Base-by-base conservation (phyloP, 2,797 vertebrate genomes). In the Cichlasoma orientale region DNA sequence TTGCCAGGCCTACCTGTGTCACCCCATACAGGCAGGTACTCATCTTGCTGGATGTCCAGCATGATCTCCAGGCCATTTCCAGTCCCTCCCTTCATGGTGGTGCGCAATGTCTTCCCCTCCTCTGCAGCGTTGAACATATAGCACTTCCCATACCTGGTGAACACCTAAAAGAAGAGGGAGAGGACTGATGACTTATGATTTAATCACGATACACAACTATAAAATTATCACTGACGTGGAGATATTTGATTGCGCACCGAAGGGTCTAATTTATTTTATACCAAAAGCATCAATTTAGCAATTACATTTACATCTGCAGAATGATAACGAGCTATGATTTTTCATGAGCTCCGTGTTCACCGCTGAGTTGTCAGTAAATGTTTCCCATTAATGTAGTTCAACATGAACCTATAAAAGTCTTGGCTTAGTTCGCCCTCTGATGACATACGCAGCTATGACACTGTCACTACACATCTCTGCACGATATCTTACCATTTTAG, bases 31-130 rank as follows among this genome's bases (percentile, higher is more conserved):
- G 98, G 98, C 82, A 99, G 95, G 92, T 99, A 99, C 86, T 99
- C 98, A 59, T 99, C 98, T 89, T 99, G 98, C 93, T 99, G 98
- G 89, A 99, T 99, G 94, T 99, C 98, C 88, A 99, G 90, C 98
- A 99, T 99, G 93, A 99, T 98, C 94, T 99, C 98, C 90, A 99
- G 89, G 7, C 98, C 98, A 23, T 99, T 99, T 78, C 98, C 98
- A 4, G 98, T 99, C 8, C 98, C 98, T 52, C 98, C 98, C 90
- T 99, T 99, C 93, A 99, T 97, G 0, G 98, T 99, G 83, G 98
- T 99, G 84, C 97, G 97, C 75, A 99, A 96, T 70, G 96, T 96
- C 82, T 97, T 96, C 57, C 98, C 98, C 44, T 99, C 98, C 92
- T 99, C 97, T 56, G 95, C 98, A 50, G 97, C 98, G 82, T 99